Evolutionary conservation across 2,113 vertebrate genomes (phyloP), one percentile per base, ranked within the genome.

Genomic region (Mus pahari): DNA sequence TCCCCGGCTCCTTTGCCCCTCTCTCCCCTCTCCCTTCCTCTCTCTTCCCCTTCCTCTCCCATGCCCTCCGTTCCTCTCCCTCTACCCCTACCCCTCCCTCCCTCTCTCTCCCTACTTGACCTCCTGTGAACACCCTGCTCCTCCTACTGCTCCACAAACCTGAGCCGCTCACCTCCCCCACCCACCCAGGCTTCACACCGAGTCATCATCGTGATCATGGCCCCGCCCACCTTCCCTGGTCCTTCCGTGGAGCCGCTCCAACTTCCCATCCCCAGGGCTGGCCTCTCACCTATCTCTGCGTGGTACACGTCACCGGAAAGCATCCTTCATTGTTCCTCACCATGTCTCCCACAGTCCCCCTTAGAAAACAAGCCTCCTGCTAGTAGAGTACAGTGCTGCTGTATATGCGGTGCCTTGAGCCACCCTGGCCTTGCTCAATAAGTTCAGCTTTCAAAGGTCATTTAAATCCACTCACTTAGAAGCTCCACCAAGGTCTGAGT

Each of bases 371-470:
- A 70, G 68, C 74, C 58, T 33, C 24, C 53, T 86, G 22, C 13
- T 33, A 26, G 11, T 14, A 94, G 12, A 26, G 28, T 70, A 62
- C 48, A 70, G 83, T 12, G 12, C 62, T 73, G 73, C 50, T 8
- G 8, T 86, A 58, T 8, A 58, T 8, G 58, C 19, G 28, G 6
- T 81, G 22, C 42, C n/a, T 11, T 92, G 81, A 62, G 26, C 55
- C 14, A 83, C 10, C 58, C 70, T 60, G 50, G 16, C 24, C 86
- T 90, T 86, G 66, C 28, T 58, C 42, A 70, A 33, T 64, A 64
- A 89, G 14, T 60, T 90, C 53, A 96, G 26, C 74, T 81, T 74
- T 93, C 86, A 92, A 90, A 64, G 45, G 86, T 64, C 4, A 74
- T 42, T 77, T 48, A 84, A 90, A 83, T 70, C 75, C 66, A 45